phyloP scores from a whole-genome alignment of 2,888 invertebrate genomes.

The Chrysomela aeneicollis region DNA sequence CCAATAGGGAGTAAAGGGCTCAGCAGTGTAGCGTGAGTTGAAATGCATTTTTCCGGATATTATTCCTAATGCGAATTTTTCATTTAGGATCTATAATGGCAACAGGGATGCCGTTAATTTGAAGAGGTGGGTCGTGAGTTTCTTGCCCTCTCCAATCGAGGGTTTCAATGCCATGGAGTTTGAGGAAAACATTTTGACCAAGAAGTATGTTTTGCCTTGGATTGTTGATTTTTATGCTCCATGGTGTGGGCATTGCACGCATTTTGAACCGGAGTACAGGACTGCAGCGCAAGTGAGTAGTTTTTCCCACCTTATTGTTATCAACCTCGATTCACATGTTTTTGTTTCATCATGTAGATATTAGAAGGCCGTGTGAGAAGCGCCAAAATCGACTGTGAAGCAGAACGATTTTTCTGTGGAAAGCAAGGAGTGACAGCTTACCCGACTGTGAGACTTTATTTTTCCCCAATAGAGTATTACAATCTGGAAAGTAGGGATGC shows the following conservation, averaged over 20 bases:
- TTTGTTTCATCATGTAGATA: constrained; percentile 53
- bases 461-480: constrained; percentile 50
- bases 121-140: constrained; percentile 69
- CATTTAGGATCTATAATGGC: constrained; percentile 68
- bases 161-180: constrained; percentile 61
- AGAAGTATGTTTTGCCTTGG: constrained; percentile 61
- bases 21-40: constrained; percentile 61
- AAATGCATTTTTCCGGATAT: background rate
- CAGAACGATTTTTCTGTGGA: constrained; percentile 63
- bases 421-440: constrained; percentile 66
- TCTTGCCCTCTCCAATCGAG: constrained; percentile 68
- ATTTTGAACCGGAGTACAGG: constrained; percentile 74
- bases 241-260: constrained; percentile 72
- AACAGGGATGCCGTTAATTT: constrained; percentile 70
- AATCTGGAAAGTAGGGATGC: constrained; percentile 48
- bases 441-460: constrained; percentile 67
- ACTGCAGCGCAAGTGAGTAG: constrained; percentile 62
- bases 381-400: constrained; percentile 74
- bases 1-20: constrained; percentile 66
- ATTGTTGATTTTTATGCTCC: constrained; percentile 75
- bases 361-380: constrained; percentile 66
- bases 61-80: background rate
- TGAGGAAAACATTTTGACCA: constrained; percentile 62
- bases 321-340: no score
- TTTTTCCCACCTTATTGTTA: no score